phyloP scores from a whole-genome alignment of 2,888 invertebrate genomes.

The Scrobipalpa atriplicella region DNA sequence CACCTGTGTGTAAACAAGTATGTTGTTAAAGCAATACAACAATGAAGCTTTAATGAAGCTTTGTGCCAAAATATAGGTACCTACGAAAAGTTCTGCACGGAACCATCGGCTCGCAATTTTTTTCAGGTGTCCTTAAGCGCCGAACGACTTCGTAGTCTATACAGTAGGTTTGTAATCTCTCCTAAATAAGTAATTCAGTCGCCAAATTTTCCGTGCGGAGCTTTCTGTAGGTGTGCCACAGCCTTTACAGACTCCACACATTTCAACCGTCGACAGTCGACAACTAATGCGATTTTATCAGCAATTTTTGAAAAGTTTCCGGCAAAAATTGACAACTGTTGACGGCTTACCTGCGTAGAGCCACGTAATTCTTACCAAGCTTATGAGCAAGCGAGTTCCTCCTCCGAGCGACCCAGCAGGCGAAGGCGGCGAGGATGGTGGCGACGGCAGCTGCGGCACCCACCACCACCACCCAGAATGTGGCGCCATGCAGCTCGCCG shows the following conservation, averaged over 20 bases:
- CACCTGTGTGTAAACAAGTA: constrained; percentile 10
- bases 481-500: constrained; percentile 58
- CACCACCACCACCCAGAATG: constrained; percentile 65
- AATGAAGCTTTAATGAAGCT: not conserved
- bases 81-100: not conserved
- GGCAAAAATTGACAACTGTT: not conserved
- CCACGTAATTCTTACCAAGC: constrained; percentile 54
- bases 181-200: no score
- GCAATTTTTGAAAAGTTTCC: no score
- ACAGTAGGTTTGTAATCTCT: no score
- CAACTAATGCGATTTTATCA: no score
- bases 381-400: constrained; percentile 69
- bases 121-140: no score
- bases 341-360: not conserved
- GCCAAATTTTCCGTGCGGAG: no score
- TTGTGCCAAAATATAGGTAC: not conserved
- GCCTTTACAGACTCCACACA: no score
- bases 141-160: no score
- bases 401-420: constrained; percentile 69
- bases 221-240: no score
- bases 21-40: not conserved
- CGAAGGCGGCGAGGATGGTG: constrained; percentile 55
- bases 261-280: no score
- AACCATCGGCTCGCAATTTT: no score
- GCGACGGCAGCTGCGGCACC: constrained; percentile 52